Conservation (phyloP, 1,140 invertebrate species). For the Drosophila sp. region DNA sequence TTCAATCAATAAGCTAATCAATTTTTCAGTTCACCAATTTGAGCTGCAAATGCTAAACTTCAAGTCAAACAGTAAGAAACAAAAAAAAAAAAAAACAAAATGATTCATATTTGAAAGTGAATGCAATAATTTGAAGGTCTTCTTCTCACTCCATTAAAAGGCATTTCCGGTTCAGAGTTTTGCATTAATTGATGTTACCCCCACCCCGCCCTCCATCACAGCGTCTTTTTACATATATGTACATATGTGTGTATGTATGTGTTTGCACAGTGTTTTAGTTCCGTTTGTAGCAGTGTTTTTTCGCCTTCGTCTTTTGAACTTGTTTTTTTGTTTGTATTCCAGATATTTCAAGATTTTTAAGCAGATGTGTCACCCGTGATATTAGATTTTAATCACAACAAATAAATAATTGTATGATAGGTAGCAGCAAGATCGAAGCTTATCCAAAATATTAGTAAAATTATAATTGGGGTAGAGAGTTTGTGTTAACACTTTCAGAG, state of each 20-base stretch:
- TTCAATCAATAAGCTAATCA: slow-evolving; percentile 41
- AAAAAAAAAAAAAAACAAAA: background rate
- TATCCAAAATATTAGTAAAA: background rate
- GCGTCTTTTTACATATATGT: background rate
- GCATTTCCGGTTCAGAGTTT: slow-evolving; percentile 7
- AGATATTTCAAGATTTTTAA: background rate
- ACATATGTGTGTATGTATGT: background rate
- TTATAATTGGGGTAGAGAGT: background rate
- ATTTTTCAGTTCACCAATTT: slow-evolving; percentile 16
- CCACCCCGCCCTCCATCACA: background rate
- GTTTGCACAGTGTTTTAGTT: background rate
- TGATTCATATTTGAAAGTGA: slow-evolving; percentile 5
- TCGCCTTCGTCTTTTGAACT: slow-evolving; percentile 7
- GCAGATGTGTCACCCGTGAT: background rate
- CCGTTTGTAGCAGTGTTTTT: background rate
- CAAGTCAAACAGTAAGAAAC: background rate
- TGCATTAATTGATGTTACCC: slow-evolving; percentile 3
- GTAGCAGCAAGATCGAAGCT: no score
- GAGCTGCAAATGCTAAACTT: background rate
- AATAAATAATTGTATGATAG: no score
- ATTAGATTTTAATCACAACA: background rate
- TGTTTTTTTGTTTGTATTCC: background rate
- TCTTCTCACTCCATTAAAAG: background rate
- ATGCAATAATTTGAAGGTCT: slow-evolving; percentile 2
- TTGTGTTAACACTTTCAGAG: no score